Base-by-base conservation (phyloP, 2,888 invertebrate species). In the Melikaiella ostensackeni region DNA sequence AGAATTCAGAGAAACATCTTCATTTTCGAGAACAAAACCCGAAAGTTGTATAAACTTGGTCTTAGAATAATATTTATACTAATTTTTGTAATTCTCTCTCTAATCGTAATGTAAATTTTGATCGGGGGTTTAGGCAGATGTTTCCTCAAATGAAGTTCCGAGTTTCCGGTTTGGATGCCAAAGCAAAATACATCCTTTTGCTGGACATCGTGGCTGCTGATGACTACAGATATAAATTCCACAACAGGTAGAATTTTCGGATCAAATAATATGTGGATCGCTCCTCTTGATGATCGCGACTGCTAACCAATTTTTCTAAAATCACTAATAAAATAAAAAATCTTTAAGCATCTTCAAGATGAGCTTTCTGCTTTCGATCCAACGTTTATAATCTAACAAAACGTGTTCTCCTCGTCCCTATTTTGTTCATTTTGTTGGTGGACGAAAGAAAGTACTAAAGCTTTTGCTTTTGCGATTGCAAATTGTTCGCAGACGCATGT, bases 111-210 rank as follows among this genome's bases (percentile, higher is more conserved):
- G 83, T 89, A 83, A 86, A 84, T 88, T 86, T 88, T 91, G 87
- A 88, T 88, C 84, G 85, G 86, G 83, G 84, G 91, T 96, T 83
- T 96, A 99, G 99, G 94, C 98, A 99, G 95, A 99, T 99, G 98
- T 99, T 99, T 93, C 99, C 99, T 90, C 98, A 99, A 94, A 99
- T 97, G 96, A 99, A 99, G 95, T 98, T 99, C 93, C 97, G 98
- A 92, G 97, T 99, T 89, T 97, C 97, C 91, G 99, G 99, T 88
- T 94, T 99, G 93, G 99, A 99, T 94, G 97, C 98, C 92, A 98
- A 98, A 93, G 97, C 98, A 92, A 99, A 99, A 94, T 99, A 99
- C 95, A 98, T 99, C 92, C 95, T 99, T 83, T 95, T 99, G 89
- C 95, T 99, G 96, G 99, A 99, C 94, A 98, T 99, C 92, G 98